Evolutionary conservation across 2,113 vertebrate genomes (phyloP).

Genomic region (Anolis carolinensis): DNA sequence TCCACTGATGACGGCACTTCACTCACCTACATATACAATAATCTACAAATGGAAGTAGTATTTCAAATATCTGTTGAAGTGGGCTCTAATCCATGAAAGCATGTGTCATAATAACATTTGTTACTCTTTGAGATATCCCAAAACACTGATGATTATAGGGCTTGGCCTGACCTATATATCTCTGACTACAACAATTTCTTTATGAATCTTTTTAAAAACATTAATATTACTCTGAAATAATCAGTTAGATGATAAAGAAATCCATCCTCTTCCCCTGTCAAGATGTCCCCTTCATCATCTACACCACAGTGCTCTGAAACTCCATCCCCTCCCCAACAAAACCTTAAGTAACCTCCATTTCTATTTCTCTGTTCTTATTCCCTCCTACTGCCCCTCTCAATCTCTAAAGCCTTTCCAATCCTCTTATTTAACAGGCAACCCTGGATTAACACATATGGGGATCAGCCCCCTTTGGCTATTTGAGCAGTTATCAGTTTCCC

Average conservation of each 20-base stretch:
- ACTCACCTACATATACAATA: too few species aligned
- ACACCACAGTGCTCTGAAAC: rapidly evolving
- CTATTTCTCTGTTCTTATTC: neutral
- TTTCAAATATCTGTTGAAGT: neutral
- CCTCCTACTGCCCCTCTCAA: neutral
- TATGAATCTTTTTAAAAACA: neutral
- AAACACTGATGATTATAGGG: neutral
- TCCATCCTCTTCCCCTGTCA: neutral
- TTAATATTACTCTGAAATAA: neutral
- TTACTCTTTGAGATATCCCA: too few species aligned
- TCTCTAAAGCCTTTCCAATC: neutral
- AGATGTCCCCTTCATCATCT: neutral
- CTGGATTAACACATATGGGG: neutral
- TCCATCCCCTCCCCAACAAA: neutral
- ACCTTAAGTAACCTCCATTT: neutral
- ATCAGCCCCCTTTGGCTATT: neutral
- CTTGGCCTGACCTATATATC: neutral
- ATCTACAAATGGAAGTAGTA: too few species aligned
- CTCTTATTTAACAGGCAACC: neutral
- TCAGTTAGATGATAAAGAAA: rapidly evolving
- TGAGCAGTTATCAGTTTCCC: neutral
- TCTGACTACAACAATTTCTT: neutral
- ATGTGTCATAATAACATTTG: too few species aligned
- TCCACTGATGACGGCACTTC: too few species aligned
- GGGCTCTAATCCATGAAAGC: too few species aligned